Evolutionary conservation across 2,113 vertebrate species (phyloP).

Genomic region (Neodontobutis hainanensis): DNA sequence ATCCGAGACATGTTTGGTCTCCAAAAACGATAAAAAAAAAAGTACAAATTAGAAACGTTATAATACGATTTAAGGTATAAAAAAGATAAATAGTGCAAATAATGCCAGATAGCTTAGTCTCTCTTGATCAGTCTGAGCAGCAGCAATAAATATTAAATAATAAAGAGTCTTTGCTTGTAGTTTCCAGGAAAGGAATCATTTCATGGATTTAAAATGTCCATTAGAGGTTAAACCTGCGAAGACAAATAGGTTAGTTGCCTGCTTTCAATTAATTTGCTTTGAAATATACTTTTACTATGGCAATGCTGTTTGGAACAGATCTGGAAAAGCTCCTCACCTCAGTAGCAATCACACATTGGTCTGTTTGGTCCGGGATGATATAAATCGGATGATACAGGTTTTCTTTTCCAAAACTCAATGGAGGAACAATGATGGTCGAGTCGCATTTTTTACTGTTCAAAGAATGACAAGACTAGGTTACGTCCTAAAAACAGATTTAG

Average conservation of each 20-base stretch:
- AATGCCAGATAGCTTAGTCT: conserved; percentile 53
- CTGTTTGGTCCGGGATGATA: conserved; percentile 77
- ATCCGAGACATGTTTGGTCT: conserved; percentile 32
- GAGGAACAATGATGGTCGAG: conserved; percentile 54
- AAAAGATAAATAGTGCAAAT: conserved; percentile 78
- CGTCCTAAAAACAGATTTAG: not conserved
- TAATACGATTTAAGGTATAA: conserved; percentile 51
- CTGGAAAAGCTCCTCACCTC: conserved; percentile 74
- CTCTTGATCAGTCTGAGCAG: conserved; percentile 64
- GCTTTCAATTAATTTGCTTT: not conserved
- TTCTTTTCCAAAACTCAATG: conserved; percentile 70
- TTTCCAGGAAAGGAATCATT: conserved; percentile 15
- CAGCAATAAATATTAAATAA: conserved; percentile 82
- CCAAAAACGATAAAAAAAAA: conserved; percentile 29
- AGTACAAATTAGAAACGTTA: conserved; percentile 37
- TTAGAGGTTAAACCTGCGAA: conserved; percentile 56
- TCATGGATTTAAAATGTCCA: conserved; percentile 29
- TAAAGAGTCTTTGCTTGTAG: conserved; percentile 35
- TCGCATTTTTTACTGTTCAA: conserved; percentile 73
- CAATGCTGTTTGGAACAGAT: not conserved
- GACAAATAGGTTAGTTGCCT: conserved; percentile 42
- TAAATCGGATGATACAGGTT: conserved; percentile 77
- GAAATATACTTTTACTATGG: not conserved
- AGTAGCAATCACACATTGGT: conserved; percentile 82
- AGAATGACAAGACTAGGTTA: conserved; percentile 8